These are phyloP conservation scores for Octodon degus DNA, from an alignment of 2,113 vertebrate species.

Conservation along the genomic window DNA sequence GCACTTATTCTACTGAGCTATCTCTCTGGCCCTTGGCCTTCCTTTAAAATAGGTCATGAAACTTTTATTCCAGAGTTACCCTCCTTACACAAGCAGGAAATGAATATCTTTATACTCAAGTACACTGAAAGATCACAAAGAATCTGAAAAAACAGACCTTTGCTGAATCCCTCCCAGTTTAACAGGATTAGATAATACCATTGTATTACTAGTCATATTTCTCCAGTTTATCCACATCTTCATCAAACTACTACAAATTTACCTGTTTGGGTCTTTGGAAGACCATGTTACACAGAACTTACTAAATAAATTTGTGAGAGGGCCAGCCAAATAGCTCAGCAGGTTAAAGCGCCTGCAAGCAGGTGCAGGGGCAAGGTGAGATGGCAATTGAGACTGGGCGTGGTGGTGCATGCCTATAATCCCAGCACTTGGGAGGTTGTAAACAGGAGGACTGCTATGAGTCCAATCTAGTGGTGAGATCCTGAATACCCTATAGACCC, in stretches of 20 bases:
- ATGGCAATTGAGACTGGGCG: no score
- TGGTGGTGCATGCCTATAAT: no score
- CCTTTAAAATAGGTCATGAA: not conserved
- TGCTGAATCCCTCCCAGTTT: not conserved
- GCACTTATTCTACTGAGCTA: no score
- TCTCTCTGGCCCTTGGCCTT: not conserved
- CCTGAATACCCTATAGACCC: no score
- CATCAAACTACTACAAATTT: not conserved
- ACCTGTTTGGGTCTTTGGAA: not conserved
- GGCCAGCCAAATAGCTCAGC: no score
- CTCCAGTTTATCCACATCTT: not conserved
- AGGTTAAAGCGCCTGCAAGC: no score
- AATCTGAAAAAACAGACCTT: not conserved
- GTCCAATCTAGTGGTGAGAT: no score
- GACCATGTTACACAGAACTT: not conserved
- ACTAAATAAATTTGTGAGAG: not conserved
- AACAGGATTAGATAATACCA: not conserved
- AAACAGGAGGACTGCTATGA: no score
- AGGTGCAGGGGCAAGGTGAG: no score
- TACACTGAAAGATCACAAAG: not conserved
- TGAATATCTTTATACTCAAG: not conserved
- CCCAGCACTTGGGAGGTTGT: no score
- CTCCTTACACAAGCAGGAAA: not conserved
- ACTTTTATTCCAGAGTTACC: not conserved
- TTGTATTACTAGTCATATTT: not conserved